Conservation (phyloP, 1,140 invertebrate genomes). For the Lerema accius region DNA sequence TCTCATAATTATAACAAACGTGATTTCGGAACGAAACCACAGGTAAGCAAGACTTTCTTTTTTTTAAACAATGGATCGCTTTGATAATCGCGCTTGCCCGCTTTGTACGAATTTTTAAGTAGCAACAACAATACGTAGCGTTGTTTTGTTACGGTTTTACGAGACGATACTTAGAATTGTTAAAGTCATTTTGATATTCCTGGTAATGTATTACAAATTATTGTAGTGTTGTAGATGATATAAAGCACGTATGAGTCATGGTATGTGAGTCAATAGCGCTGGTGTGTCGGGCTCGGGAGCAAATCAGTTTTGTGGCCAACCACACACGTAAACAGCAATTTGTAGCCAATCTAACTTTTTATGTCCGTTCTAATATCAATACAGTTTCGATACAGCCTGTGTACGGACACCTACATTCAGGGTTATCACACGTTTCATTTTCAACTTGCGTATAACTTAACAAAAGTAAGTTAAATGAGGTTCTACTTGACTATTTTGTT, state of each 20-base stretch:
- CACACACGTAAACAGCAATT: constrained; percentile 76
- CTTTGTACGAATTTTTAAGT: constrained; percentile 24
- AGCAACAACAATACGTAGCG: not conserved
- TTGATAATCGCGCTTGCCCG: constrained; percentile 20
- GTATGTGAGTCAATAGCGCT: constrained; percentile 57
- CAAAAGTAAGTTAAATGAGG: no score
- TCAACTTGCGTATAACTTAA: no score
- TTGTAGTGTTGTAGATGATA: constrained; percentile 32
- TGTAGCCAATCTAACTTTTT: constrained; percentile 69
- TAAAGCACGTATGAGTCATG: constrained; percentile 64
- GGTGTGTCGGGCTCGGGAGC: constrained; percentile 41
- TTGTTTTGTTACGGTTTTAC: constrained; percentile 23
- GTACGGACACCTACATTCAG: constrained; percentile 2
- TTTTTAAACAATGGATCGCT: constrained; percentile 25
- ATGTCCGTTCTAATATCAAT: constrained; percentile 52
- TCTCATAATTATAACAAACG: constrained; percentile 36
- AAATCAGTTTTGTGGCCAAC: constrained; percentile 64
- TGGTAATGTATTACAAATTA: constrained; percentile 70
- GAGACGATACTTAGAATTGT: constrained; percentile 55
- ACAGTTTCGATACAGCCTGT: constrained; percentile 34
- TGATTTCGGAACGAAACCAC: constrained; percentile 28
- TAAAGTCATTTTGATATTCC: constrained; percentile 57
- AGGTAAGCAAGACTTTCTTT: constrained; percentile 26
- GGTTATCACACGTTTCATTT: not conserved
- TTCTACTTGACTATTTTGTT: no score